Evolutionary conservation across 2,888 invertebrate species (phyloP).

Genomic region (Agrotis segetum): DNA sequence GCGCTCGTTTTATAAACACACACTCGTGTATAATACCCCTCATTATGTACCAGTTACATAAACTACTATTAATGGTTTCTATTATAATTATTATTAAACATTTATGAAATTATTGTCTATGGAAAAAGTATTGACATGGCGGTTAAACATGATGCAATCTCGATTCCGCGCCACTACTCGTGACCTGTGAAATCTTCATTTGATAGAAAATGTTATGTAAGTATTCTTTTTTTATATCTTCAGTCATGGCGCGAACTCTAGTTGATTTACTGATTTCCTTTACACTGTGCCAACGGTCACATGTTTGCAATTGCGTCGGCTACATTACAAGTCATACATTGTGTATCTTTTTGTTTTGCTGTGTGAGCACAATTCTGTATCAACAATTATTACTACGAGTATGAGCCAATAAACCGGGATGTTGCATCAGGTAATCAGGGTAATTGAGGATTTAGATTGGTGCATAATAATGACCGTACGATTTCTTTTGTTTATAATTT

Average conservation of each 20-base stretch:
- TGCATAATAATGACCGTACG: slow-evolving; percentile 13
- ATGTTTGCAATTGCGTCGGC: slow-evolving; percentile 43
- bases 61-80: too few relatives aligned
- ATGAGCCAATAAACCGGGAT: slow-evolving; percentile 30
- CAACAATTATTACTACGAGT: slow-evolving; percentile 19
- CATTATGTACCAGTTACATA: too few relatives aligned
- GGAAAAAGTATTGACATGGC: too few relatives aligned
- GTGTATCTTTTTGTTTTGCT: slow-evolving; percentile 30
- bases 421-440: slow-evolving; percentile 47
- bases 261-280: neutral
- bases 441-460: slow-evolving; percentile 31
- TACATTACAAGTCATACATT: slow-evolving; percentile 16
- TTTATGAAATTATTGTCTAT: neutral
- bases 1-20: too few relatives aligned
- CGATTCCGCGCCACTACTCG: too few relatives aligned
- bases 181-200: too few relatives aligned
- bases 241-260: neutral
- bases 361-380: slow-evolving; percentile 30
- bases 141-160: too few relatives aligned
- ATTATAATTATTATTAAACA: neutral
- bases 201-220: too few relatives aligned
- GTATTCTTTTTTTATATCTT: too few relatives aligned
- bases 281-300: slow-evolving; percentile 36
- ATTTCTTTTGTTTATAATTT: slow-evolving; percentile 4
- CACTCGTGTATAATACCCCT: too few relatives aligned